Evolutionary conservation across 2,888 invertebrate genomes (phyloP), one percentile per base, ranked within the genome.

Genomic region (Strigamia transsilvanica): DNA sequence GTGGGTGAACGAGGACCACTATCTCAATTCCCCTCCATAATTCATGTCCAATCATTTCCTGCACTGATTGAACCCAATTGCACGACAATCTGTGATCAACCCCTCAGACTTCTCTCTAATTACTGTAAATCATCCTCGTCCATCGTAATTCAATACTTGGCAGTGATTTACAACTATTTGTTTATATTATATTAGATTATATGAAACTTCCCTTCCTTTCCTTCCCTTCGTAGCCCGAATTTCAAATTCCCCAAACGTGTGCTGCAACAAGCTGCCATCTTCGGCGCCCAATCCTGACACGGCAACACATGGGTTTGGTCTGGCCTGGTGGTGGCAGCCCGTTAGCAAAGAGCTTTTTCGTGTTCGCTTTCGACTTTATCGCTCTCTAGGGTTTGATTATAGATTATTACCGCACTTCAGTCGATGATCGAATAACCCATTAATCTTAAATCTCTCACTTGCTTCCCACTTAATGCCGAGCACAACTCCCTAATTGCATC

Each of bases 301-400:
- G 56, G 56, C 56, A 56, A 6, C 18, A 5, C 56, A 7, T n/a
- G 38, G 18, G 56, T 18, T 0, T n/a, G 56, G 15, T 56, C 27
- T 27, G 27, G 27, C 27, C 27, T 27, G 27, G 27, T 27, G 27
- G 27, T 27, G 27, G 27, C 27, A 56, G 21, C 21, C 56, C 56
- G 18, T 56, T 56, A 56, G 56, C 56, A 56, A 56, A 56, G 10
- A 56, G 56, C 56, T 56, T 56, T 56, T 18, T 18, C 56, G 2
- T 56, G 56, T 56, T 56, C 56, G 56, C 18, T 56, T n/a, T 10
- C 18, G 18, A 56, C 18, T 18, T 56, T 56, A 56, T 56, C 56
- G 56, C 56, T 56, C 56, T 56, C 56, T 18, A 18, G 56, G 56
- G 56, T 56, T 56, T 56, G 56, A 56, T 56, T 56, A 56, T 56